Conservation (phyloP, 2,888 invertebrate species). For the Lapara coniferarum region DNA sequence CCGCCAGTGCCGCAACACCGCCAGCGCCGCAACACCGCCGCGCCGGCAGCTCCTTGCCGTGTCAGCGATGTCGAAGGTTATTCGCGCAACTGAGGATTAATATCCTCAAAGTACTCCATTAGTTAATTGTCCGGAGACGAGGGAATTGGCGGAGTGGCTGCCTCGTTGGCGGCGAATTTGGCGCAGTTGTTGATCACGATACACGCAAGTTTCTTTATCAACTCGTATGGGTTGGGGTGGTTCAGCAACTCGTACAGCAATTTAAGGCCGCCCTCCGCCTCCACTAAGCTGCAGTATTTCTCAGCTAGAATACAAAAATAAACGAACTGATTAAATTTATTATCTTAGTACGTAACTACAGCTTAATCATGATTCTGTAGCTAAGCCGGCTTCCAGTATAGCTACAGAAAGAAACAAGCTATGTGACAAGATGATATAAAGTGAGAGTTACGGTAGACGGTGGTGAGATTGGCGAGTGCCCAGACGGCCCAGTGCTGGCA, state of each 20-base stretch:
- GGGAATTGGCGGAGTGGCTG: conserved; percentile 36
- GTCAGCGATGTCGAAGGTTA: conserved; percentile 34
- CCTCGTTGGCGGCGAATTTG: conserved; percentile 43
- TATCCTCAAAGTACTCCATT: conserved; percentile 64
- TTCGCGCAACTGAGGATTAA: conserved; percentile 55
- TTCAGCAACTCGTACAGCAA: conserved; percentile 87
- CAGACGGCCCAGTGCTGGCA: conserved; percentile 99
- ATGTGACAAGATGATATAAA: no score
- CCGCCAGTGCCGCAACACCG: neutral
- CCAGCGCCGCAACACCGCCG: neutral
- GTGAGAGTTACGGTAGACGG: conserved; percentile 88
- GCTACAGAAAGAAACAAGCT: no score
- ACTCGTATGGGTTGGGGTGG: conserved; percentile 85
- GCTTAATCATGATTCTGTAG: no score
- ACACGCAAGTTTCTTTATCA: conserved; percentile 87
- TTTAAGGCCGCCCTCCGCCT: conserved; percentile 92
- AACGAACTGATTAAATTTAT: neutral
- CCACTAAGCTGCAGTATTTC: conserved; percentile 95
- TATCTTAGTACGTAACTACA: no score
- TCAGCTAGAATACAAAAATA: conserved; percentile 83
- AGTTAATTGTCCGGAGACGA: conserved; percentile 60
- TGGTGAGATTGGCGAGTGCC: conserved; percentile 98
- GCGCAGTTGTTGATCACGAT: conserved; percentile 87
- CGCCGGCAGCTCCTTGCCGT: conserved; percentile 27
- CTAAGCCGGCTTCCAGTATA: no score